Percentiles rank a stretch among this genome's conserved stretches.
Conservation (phyloP, 2,797 vertebrate species). For the Cephalopachus bancanus region DNA sequence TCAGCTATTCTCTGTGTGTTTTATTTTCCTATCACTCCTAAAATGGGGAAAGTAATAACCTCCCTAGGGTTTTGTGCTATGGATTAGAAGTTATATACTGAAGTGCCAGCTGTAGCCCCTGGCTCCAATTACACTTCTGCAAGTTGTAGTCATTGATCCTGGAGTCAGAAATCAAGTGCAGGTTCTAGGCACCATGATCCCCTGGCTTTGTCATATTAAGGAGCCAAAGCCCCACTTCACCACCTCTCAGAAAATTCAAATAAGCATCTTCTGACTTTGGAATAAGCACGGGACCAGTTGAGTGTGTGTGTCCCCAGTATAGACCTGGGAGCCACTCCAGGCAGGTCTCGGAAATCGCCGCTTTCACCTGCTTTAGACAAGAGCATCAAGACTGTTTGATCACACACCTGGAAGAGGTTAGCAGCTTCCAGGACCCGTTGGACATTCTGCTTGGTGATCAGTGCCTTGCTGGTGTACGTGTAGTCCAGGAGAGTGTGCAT, state of each 20-base stretch:
- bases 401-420: constrained; percentile 96
- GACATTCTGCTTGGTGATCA: constrained; percentile 96
- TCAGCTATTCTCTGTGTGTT: too few species aligned
- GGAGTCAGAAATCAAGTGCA: not conserved
- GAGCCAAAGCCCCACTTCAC: not conserved
- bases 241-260: not conserved
- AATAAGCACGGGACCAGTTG: not conserved
- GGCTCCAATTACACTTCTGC: not conserved
- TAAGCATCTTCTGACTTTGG: not conserved
- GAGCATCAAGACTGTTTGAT: not conserved
- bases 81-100: not conserved
- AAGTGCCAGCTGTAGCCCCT: not conserved
- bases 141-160: not conserved
- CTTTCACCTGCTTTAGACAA: not conserved
- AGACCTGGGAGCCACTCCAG: not conserved
- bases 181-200: not conserved
- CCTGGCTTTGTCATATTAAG: not conserved
- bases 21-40: not conserved
- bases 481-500: constrained; percentile 96
- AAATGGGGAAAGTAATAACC: not conserved
- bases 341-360: not conserved
- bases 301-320: not conserved
- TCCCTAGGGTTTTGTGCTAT: not conserved
- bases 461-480: constrained; percentile 96
- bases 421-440: constrained; percentile 96